Conservation (phyloP, 2,888 invertebrate genomes). For the Strigamia maritima region DNA sequence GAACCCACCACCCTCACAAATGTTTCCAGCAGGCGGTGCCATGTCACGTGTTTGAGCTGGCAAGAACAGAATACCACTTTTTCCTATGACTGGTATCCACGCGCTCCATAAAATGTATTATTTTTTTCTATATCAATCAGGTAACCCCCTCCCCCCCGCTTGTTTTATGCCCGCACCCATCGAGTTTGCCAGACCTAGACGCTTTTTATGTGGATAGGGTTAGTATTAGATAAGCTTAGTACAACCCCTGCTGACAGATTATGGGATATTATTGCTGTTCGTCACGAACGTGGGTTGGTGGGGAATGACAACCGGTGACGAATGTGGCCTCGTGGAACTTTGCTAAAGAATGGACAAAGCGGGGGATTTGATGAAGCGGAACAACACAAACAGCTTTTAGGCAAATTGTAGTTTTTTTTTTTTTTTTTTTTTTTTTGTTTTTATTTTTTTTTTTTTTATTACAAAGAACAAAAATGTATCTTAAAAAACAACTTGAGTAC, state of each 20-base stretch:
- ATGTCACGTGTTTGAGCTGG: neutral
- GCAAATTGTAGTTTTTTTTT: neutral
- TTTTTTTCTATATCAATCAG: neutral
- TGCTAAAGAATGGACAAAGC: neutral
- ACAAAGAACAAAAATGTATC: neutral
- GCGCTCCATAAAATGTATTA: neutral
- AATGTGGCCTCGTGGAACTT: slow-evolving; percentile 11
- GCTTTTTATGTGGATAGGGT: neutral
- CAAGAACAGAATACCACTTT: neutral
- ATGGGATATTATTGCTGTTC: slow-evolving; percentile 28
- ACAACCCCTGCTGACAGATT: slow-evolving; percentile 16
- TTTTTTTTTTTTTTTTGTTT: no score
- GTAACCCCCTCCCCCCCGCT: neutral
- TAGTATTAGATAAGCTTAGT: slow-evolving; percentile 9
- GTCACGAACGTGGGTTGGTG: neutral
- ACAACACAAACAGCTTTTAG: slow-evolving; percentile 32
- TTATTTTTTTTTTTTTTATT: no score
- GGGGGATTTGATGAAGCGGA: slow-evolving; percentile 14
- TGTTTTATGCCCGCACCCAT: neutral
- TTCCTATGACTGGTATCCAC: neutral
- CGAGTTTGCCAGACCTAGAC: neutral
- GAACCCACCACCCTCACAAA: slow-evolving; percentile 18
- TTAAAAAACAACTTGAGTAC: neutral
- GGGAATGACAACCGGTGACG: slow-evolving; percentile 9
- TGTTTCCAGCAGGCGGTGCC: slow-evolving; percentile 24